Conservation (phyloP, 35 echinoderm and acorn worm species). For the Ophiothrix spiculata region DNA sequence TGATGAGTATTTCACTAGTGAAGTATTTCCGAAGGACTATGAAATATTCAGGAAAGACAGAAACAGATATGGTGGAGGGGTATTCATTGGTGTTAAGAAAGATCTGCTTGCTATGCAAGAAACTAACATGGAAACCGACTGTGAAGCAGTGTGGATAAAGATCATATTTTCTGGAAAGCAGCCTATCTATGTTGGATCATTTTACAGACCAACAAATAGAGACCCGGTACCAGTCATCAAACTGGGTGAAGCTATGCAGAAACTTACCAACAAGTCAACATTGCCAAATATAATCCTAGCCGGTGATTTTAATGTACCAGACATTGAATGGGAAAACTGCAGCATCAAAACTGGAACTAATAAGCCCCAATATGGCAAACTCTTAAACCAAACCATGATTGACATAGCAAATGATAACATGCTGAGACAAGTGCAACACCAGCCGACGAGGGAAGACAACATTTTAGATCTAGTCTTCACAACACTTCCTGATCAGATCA, state of each 20-base stretch:
- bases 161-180: too few species aligned
- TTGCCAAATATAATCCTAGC: constrained; percentile 4
- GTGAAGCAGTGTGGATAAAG: constrained; percentile 8
- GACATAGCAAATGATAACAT: constrained; percentile 18
- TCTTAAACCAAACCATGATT: neutral
- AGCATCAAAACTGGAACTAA: neutral
- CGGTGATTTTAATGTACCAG: too few species aligned
- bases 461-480: constrained; percentile 23
- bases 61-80: neutral
- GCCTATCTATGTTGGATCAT: neutral
- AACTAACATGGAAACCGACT: constrained; percentile 1
- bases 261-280: neutral
- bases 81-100: constrained; percentile 4
- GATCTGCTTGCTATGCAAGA: constrained; percentile 13
- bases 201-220: neutral
- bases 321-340: neutral
- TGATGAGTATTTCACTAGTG: neutral
- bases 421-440: constrained; percentile 14
- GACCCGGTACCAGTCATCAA: neutral
- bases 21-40: neutral
- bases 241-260: neutral
- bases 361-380: neutral
- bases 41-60: neutral
- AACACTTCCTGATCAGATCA: constrained; percentile 18
- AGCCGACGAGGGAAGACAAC: neutral